A percentile compares a stretch with the other conserved stretches of the same genome.
These are phyloP conservation scores for Andrena trimmerana DNA, from an alignment of 2,888 invertebrate species.

Conservation along the genomic window DNA sequence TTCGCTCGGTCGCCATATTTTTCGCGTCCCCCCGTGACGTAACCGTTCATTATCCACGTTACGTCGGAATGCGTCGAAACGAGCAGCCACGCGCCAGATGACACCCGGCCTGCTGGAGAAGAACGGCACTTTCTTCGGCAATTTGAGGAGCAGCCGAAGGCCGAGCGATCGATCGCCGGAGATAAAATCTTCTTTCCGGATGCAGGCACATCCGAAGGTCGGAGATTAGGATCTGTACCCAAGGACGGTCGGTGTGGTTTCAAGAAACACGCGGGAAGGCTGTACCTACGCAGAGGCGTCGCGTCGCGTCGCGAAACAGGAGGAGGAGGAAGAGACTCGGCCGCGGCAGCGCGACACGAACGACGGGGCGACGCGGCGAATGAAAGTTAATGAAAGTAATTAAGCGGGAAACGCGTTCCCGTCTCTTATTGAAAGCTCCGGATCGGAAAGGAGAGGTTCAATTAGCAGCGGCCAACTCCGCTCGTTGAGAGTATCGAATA, in stretches of 20 bases:
- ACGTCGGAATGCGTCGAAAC: conserved; percentile 35
- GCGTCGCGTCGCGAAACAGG: background rate
- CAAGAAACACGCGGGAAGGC: conserved; percentile 14
- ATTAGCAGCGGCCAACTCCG: conserved; percentile 58
- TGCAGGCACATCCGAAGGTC: conserved; percentile 63
- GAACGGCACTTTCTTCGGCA: conserved; percentile 59
- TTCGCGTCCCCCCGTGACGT: conserved; percentile 29
- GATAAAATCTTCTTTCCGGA: conserved; percentile 69
- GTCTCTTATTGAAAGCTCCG: conserved; percentile 26
- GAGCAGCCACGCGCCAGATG: background rate
- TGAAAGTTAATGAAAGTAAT: conserved; percentile 67
- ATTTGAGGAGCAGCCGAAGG: conserved; percentile 63
- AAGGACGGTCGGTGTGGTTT: conserved; percentile 53
- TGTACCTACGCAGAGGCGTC: background rate
- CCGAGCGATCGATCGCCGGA: conserved; percentile 49
- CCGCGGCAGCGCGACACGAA: background rate
- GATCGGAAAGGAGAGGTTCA: conserved; percentile 60
- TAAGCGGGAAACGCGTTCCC: conserved; percentile 55
- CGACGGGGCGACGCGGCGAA: conserved; percentile 14
- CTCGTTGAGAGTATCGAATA: conserved; percentile 61
- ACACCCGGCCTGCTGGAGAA: conserved; percentile 9
- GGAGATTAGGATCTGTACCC: conserved; percentile 67
- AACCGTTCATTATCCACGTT: conserved; percentile 31
- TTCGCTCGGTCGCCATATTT: conserved; percentile 2
- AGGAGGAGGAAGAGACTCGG: no score